A percentile compares a stretch with the other conserved stretches of the same genome.
Conservation (phyloP, 2,113 vertebrate genomes). For the Cnemophilus loriae region DNA sequence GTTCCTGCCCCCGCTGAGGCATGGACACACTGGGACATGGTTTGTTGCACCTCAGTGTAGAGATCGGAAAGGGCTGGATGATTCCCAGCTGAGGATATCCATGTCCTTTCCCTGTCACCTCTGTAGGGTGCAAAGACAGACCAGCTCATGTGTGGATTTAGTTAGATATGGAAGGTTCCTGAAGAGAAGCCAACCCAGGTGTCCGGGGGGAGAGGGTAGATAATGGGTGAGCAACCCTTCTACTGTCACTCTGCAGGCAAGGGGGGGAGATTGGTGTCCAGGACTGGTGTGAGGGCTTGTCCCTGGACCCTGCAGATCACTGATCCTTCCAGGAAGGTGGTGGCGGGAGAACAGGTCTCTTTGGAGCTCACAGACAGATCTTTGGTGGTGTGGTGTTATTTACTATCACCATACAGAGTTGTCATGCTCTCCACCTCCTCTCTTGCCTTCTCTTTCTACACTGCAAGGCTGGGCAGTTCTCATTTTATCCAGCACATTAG, state of each 20-base stretch:
- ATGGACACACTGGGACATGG: fast-evolving
- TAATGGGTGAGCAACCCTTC: fast-evolving
- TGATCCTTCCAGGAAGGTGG: background rate
- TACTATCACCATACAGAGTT: fast-evolving
- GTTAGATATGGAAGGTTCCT: background rate
- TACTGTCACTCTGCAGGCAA: background rate
- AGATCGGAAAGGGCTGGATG: background rate
- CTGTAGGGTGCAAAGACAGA: background rate
- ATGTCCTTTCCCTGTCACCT: background rate
- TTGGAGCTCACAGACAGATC: background rate
- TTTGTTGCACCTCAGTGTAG: background rate
- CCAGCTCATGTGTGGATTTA: background rate
- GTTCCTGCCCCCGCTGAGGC: background rate
- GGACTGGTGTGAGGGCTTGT: background rate
- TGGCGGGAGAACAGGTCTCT: background rate
- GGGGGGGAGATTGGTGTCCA: background rate
- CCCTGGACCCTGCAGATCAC: background rate
- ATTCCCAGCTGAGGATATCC: background rate
- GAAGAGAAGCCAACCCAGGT: background rate
- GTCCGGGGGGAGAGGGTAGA: background rate
- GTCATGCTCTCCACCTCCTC: background rate
- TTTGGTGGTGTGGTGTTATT: background rate
- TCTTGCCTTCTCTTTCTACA: background rate
- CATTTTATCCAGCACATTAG: background rate
- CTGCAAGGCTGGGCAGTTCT: background rate